Evolutionary conservation across 2,888 invertebrate species (phyloP), one percentile per base, ranked within the genome.

Genomic region (Sinelater perroti): DNA sequence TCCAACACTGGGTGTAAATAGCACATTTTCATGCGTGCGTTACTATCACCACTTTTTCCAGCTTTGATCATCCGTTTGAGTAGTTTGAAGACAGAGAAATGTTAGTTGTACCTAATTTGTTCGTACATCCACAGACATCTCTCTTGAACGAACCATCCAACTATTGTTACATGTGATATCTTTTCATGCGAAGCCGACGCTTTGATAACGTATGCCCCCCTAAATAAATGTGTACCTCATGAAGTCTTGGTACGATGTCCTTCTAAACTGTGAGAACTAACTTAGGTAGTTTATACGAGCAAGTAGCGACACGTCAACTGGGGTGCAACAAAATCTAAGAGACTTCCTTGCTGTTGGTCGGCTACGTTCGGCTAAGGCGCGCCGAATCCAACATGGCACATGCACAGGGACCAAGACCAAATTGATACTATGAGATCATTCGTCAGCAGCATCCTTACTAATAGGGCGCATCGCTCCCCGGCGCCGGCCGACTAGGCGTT

Each of bases 221-320:
- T 30, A 21, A 50, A 40, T 50, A 38, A 40, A 33, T 53, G 40
- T 40, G 51, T 46, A 53, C 52, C 64, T 57, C 50, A 55, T 62
- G 49, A 44, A 58, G 54, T 62, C 63, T 62, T 58, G 67, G 65
- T 64, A 67, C 65, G 60, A 64, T 63, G 63, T 63, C 67, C 64
- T 64, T 64, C 61, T 56, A 61, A 61, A 61, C 60, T 52, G 56
- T 51, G 47, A 49, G 51, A 45, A 38, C n/a, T n/a, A 54, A 51
- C 40, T 52, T 56, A 55, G 55, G 28, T 61, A 53, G 49, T 11
- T 10, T 35, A 47, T 33, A 47, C 31, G 24, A 42, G 28, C 24
- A 42, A 42, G 13, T 11, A 28, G 17, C 11, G 17, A 44, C 26
- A 28, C 3, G 21, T 44, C 26, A 44, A 44, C 38, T 36, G 47